phyloP scores from a whole-genome alignment of 2,113 vertebrate species.

The Apteryx owenii region DNA sequence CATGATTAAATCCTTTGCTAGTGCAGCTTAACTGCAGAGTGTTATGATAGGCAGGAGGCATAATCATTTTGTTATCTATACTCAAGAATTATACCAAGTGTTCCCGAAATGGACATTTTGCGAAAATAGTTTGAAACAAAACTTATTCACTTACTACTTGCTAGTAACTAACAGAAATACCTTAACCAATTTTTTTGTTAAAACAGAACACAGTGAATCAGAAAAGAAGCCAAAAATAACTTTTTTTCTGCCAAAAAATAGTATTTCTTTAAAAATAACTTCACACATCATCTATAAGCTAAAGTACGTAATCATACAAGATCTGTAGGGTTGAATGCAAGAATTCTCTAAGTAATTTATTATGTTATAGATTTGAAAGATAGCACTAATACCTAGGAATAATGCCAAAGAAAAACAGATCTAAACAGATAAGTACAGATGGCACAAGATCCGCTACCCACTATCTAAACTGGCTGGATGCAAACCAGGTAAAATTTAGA shows the following conservation, averaged over 20 bases:
- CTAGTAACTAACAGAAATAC: neutral
- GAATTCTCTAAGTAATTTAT: neutral
- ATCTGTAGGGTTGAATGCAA: neutral
- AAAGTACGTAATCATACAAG: neutral
- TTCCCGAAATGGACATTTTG: neutral
- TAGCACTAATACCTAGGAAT: neutral
- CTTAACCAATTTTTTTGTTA: neutral
- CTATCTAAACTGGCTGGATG: neutral
- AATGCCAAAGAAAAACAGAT: neutral
- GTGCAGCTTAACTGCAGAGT: neutral
- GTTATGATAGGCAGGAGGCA: neutral
- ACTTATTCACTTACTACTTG: neutral
- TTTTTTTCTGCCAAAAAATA: accelerated
- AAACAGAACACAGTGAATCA: neutral
- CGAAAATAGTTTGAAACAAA: neutral
- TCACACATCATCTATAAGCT: neutral
- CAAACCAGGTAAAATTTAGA: neutral
- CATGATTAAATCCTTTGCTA: neutral
- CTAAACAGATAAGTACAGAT: neutral
- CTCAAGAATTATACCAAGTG: neutral
- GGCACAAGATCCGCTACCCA: neutral
- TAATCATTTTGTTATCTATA: neutral
- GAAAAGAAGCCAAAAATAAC: neutral
- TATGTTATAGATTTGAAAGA: neutral
- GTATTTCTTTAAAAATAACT: neutral